A percentile compares a stretch with the other conserved stretches of the same genome.
Conservation (phyloP, 2,888 invertebrate genomes). For the Eristalinus sepulchralis region DNA sequence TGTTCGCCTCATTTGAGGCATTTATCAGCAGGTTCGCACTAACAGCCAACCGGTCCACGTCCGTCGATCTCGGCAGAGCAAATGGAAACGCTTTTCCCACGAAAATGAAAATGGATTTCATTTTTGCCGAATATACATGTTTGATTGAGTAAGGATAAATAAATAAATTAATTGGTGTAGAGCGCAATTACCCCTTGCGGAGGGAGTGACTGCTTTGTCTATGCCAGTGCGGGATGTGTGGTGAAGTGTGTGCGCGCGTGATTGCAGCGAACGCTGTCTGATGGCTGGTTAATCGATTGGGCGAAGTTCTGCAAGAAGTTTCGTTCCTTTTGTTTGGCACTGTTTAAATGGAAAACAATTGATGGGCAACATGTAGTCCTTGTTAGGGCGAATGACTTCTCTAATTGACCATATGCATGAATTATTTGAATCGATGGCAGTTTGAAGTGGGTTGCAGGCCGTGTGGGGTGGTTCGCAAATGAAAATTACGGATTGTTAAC, state of each 20-base stretch:
- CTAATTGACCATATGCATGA: conserved; percentile 71
- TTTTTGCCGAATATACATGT: conserved; percentile 20
- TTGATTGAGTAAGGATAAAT: conserved; percentile 69
- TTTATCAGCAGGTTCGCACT: conserved; percentile 58
- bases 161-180: conserved; percentile 71
- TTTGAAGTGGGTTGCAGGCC: neutral
- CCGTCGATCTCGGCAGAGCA: conserved; percentile 53
- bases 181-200: conserved; percentile 66
- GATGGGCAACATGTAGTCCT: conserved; percentile 53
- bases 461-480: neutral
- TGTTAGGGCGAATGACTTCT: conserved; percentile 55
- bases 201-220: conserved; percentile 68
- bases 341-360: conserved; percentile 47
- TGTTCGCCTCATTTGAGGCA: conserved; percentile 37
- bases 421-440: conserved; percentile 44
- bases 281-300: conserved; percentile 61
- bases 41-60: neutral
- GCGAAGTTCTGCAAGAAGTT: conserved; percentile 39
- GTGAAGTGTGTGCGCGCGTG: conserved; percentile 69
- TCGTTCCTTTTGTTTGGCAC: conserved; percentile 28
- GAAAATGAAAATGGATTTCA: conserved; percentile 61
- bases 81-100: conserved; percentile 69
- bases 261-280: conserved; percentile 49
- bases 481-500: neutral
- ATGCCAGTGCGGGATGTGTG: conserved; percentile 45